These are phyloP conservation scores for Okamejei kenojei DNA, from an alignment of 2,797 vertebrate species.

Conservation along the genomic window DNA sequence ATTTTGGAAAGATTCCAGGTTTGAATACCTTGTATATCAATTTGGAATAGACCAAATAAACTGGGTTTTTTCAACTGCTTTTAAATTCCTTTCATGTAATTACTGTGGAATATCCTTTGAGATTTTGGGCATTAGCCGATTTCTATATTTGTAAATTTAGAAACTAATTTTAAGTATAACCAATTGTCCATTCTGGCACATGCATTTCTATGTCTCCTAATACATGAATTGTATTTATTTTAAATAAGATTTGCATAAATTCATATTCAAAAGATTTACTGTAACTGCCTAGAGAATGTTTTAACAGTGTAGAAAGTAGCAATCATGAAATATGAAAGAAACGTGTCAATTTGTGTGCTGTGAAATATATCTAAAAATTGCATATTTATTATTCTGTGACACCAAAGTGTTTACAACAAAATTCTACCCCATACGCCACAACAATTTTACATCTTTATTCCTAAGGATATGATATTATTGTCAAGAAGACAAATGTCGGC, in stretches of 20 bases:
- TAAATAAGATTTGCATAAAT: background rate
- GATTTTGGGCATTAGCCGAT: background rate
- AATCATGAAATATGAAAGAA: background rate
- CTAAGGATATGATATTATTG: background rate
- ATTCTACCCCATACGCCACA: too few relatives aligned
- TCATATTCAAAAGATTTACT: background rate
- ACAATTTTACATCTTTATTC: background rate
- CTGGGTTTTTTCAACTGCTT: background rate
- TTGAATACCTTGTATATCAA: background rate
- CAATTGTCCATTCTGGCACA: background rate
- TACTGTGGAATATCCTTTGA: background rate
- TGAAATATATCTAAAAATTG: background rate
- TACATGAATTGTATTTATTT: background rate
- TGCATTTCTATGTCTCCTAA: too few relatives aligned
- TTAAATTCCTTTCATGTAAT: background rate
- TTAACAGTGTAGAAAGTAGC: background rate
- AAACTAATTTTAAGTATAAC: background rate
- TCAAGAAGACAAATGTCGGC: background rate
- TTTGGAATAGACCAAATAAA: background rate
- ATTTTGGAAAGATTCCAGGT: background rate
- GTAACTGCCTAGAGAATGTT: background rate
- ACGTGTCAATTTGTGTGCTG: background rate
- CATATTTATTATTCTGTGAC: background rate
- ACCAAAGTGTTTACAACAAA: background rate
- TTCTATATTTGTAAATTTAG: background rate